A percentile compares a stretch with the other conserved stretches of the same genome.
phyloP scores from a whole-genome alignment of 92 coral and sea anemone genomes.

The Isaurus tuberculatus region DNA sequence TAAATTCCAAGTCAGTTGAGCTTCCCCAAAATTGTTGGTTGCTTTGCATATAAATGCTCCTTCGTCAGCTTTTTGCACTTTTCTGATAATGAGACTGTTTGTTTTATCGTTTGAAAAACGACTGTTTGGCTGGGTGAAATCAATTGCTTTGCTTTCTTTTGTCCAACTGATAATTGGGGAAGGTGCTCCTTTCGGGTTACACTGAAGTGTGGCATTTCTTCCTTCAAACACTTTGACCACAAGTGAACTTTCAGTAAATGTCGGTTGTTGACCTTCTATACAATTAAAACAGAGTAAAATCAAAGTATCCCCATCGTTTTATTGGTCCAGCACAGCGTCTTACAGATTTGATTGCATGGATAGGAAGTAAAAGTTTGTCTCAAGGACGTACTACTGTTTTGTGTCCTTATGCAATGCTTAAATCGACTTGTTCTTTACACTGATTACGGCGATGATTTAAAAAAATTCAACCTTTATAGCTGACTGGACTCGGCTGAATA shows the following conservation, averaged over 20 bases:
- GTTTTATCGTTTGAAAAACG: background rate
- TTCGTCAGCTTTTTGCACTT: background rate
- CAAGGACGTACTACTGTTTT: too few species aligned
- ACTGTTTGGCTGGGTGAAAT: background rate
- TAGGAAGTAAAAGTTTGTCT: too few species aligned
- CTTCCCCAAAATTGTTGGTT: background rate
- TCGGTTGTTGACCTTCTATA: background rate
- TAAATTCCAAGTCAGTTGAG: constrained; percentile 1
- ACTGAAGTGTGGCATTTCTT: background rate
- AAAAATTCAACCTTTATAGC: too few species aligned
- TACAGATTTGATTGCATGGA: too few species aligned
- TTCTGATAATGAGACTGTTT: background rate
- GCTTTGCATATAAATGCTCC: constrained; percentile 12
- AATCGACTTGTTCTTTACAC: too few species aligned
- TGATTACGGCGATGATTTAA: too few species aligned
- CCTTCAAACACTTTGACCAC: constrained; percentile 1
- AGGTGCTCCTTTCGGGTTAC: constrained; percentile 16
- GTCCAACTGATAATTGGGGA: constrained; percentile 12
- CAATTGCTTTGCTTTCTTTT: constrained; percentile 7
- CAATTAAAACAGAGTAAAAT: background rate
- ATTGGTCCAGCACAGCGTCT: too few species aligned
- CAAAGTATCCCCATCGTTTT: too few species aligned
- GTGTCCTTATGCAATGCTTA: too few species aligned
- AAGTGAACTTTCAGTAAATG: background rate
- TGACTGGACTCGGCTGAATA: too few species aligned